Evolutionary conservation across 2,888 invertebrate genomes (phyloP).

Genomic region (Ceratothoa steindachneri): DNA sequence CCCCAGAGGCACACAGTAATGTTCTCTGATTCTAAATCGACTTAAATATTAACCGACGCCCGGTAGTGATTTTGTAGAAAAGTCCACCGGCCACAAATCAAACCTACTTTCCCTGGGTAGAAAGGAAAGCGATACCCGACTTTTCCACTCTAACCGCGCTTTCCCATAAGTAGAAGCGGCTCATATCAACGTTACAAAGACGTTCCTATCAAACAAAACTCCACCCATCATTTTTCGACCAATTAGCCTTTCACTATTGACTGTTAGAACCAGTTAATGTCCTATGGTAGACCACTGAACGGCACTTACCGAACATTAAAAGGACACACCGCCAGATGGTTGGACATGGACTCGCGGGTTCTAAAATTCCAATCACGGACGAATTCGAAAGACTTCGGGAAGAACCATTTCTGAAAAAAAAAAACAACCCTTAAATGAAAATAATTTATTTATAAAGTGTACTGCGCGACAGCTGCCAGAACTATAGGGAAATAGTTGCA

Average conservation of each 20-base stretch:
- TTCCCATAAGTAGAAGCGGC: neutral
- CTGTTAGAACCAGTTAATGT: neutral
- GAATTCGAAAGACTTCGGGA: conserved; percentile 4
- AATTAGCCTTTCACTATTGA: neutral
- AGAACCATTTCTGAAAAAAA: neutral
- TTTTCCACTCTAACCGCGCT: no score
- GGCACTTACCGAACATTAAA: neutral
- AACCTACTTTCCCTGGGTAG: no score
- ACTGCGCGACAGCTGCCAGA: neutral
- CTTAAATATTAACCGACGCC: no score
- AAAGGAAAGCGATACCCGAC: no score
- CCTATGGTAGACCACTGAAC: neutral
- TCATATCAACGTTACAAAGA: neutral
- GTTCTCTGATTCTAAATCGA: no score
- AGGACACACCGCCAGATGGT: conserved; percentile 1
- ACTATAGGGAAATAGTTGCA: neutral
- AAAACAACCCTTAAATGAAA: neutral
- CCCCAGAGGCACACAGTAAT: no score
- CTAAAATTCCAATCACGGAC: neutral
- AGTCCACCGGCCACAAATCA: no score
- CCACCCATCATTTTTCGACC: no score
- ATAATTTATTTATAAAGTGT: neutral
- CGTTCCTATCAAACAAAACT: neutral
- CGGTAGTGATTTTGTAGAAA: no score
- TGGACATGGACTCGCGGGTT: neutral